Evolutionary conservation across 1,140 invertebrate genomes (phyloP), one percentile per base, ranked within the genome.

Genomic region (Telenomus remus): DNA sequence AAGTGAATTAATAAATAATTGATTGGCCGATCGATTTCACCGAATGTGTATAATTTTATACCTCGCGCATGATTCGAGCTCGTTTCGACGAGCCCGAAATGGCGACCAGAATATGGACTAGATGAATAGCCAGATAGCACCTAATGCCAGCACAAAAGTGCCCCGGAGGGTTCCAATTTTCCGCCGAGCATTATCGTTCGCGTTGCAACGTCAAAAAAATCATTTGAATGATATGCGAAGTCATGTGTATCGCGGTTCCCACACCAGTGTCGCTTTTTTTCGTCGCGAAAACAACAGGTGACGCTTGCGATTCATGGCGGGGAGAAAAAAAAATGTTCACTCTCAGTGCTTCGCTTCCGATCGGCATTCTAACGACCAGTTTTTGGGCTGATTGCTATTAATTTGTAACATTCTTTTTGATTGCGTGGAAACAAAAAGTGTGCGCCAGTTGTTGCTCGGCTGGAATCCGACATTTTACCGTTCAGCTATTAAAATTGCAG

Each of bases 81-180:
- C 33, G 19, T 61, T 73, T 60, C 64, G 56, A 60, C 51, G 14
- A 56, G 49, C 59, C 43, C 9, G 33, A 44, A 57, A 55, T 54
- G 65, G 73, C 64, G 72, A 79, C 72, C 73, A 60, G 64, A 76
- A 79, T 76, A 79, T 73, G 53, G 63, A 46, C 69, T 73, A 75
- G 71, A 75, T 79, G 77, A 75, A 70, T 75, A 59, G 68, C 60
- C 72, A 64, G 72, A 76, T 76, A 79, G 72, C 60, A 49, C 57
- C 47, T 79, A 75, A 75, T 75, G 59, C 16, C 47, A 51, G 61
- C 59, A 65, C 64, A 63, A 44, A 66, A 51, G 46, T 72, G 66
- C 63, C 72, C 68, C 49, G 57, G 34, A 64, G 64, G 19, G 57
- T 71, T 15, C 47, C 35, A 70, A n/a, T n/a, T 79, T 79, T 79